A percentile compares a stretch with the other conserved stretches of the same genome.
phyloP scores from a whole-genome alignment of 2,797 vertebrate species.

The Lacerta agilis region DNA sequence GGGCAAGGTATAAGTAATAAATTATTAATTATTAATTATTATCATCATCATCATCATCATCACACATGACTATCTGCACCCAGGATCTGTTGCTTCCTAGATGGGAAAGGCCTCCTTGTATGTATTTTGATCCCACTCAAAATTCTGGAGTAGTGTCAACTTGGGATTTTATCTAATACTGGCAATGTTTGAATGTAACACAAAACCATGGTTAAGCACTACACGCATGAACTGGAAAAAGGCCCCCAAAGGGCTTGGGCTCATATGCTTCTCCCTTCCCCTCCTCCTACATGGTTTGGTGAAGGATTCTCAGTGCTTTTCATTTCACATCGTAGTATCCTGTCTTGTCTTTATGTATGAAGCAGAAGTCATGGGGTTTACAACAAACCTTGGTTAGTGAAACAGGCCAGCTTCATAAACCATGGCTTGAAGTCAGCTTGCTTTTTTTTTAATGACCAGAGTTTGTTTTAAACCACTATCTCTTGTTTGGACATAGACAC shows the following conservation, averaged over 20 bases:
- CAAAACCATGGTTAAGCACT: not conserved
- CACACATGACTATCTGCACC: not conserved
- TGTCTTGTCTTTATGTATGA: not conserved
- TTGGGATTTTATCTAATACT: not conserved
- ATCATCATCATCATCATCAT: not conserved
- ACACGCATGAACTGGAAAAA: not conserved
- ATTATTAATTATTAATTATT: too few relatives aligned
- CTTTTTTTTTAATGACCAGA: too few relatives aligned
- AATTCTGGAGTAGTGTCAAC: not conserved
- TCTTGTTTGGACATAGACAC: too few relatives aligned
- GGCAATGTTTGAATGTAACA: not conserved
- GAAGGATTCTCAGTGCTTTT: not conserved
- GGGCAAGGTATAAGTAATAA: too few relatives aligned
- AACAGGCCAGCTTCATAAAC: too few relatives aligned
- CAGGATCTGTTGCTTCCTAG: not conserved
- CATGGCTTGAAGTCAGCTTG: too few relatives aligned
- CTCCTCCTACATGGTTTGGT: not conserved
- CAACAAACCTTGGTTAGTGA: not conserved
- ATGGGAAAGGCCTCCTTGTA: not conserved
- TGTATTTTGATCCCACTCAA: not conserved
- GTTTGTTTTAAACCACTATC: too few relatives aligned
- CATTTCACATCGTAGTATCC: not conserved
- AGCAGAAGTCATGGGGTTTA: not conserved
- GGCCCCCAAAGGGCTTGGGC: not conserved
- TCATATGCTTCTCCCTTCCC: too few relatives aligned